Conservation (phyloP, 2,113 vertebrate genomes). For the Amazona vittata region DNA sequence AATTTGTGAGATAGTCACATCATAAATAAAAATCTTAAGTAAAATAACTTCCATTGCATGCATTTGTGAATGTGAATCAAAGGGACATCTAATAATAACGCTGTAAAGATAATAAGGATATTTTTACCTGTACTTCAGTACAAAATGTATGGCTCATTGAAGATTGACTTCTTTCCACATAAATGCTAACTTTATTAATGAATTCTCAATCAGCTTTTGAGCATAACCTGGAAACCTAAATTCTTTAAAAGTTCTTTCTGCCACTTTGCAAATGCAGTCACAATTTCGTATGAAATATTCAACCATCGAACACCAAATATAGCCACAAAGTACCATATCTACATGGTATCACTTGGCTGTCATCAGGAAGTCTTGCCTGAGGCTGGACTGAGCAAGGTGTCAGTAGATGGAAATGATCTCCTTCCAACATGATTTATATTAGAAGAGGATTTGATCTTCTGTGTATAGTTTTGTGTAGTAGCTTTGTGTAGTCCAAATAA, state of each 20-base stretch:
- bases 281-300: not conserved
- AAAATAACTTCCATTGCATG: not conserved
- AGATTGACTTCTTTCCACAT: not conserved
- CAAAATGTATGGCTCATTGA: not conserved
- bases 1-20: not conserved
- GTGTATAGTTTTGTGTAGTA: not conserved
- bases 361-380: not conserved
- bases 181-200: not conserved
- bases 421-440: not conserved
- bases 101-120: not conserved
- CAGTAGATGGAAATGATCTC: not conserved
- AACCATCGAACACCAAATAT: not conserved
- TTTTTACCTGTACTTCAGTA: not conserved
- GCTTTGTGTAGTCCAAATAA: not conserved
- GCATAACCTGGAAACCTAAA: not conserved
- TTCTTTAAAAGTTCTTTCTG: not conserved
- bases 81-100: not conserved
- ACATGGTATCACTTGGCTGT: not conserved
- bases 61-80: not conserved
- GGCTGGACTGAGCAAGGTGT: not conserved
- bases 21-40: not conserved
- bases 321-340: not conserved
- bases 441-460: not conserved
- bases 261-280: not conserved
- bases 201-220: not conserved